These are phyloP conservation scores for Cheilosia vulpina DNA, from an alignment of 2,888 invertebrate species.

Conservation along the genomic window DNA sequence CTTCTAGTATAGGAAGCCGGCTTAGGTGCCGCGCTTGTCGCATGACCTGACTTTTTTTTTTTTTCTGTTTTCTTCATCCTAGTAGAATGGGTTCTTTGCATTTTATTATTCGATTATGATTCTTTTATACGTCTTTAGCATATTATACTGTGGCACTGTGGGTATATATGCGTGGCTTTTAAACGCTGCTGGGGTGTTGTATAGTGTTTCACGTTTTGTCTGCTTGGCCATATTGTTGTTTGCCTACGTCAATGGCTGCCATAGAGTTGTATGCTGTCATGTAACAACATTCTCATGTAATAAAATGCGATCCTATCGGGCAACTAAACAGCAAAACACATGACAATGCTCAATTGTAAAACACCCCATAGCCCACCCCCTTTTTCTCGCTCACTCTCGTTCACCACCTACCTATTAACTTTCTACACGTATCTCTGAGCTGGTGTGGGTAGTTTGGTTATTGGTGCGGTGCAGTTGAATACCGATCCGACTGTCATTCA, in stretches of 20 bases:
- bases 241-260: slow-evolving; percentile 70
- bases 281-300: slow-evolving; percentile 69
- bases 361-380: slow-evolving; percentile 13
- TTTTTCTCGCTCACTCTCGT: neutral
- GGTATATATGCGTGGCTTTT: slow-evolving; percentile 13
- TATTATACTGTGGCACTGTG: slow-evolving; percentile 14
- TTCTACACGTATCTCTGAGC: neutral
- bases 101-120: slow-evolving; percentile 1
- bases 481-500: slow-evolving; percentile 66
- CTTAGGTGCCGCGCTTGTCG: slow-evolving; percentile 61
- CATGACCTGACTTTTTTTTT: slow-evolving; percentile 66
- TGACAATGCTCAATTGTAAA: slow-evolving; percentile 59
- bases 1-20: slow-evolving; percentile 34
- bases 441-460: slow-evolving; percentile 19
- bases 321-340: slow-evolving; percentile 59
- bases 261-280: slow-evolving; percentile 61
- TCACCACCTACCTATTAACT: slow-evolving; percentile 16
- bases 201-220: slow-evolving; percentile 53
- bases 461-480: slow-evolving; percentile 4
- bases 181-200: slow-evolving; percentile 30
- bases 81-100: slow-evolving; percentile 26
- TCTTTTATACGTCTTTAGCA: neutral
- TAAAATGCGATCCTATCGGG: slow-evolving; percentile 68
- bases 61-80: slow-evolving; percentile 37
- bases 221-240: slow-evolving; percentile 22